Base-by-base conservation (phyloP, 2,113 vertebrate species). In the Tachysurus vachellii region DNA sequence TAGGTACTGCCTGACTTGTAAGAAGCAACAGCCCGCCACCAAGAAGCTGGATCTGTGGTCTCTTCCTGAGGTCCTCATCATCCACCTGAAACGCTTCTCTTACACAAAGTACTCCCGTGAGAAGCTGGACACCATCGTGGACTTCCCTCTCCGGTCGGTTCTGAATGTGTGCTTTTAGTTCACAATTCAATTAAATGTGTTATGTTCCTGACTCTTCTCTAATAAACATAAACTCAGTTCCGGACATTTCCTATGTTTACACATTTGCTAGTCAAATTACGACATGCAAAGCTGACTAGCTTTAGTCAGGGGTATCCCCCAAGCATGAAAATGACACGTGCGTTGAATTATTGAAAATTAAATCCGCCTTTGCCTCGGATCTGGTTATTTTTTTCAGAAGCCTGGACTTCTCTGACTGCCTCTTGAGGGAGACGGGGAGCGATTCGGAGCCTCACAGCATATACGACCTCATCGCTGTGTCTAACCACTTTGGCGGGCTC, bases 11-110 rank as follows among this genome's bases (percentile, higher is more conserved):
- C 96, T 97, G 0, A 93, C 94, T 64, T 98, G 97, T 91, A 97
- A 96, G 92, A 95, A 93, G 82, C 96, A 98, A 91, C 97, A 97
- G 91, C 91, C 96, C 91, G 97, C 97, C 90, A 97, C 97, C 9
- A 98, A 98, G 95, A 97, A 98, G 90, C 89, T 98, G 91, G 97
- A 97, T 90, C 95, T 98, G 19, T 97, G 97, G 96, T 96, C 95
- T 61, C 92, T 98, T 83, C 97, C 97, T 0, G 96, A 97, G 93
- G 95, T 96, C 5, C 95, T 97, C 16, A 97, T 97, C 87, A 97
- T 97, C 88, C 97, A 97, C 93, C 94, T 97, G 57, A 97, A 98
- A 92, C 95, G 96, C 80, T 98, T 98, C 90, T 97, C 96, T 66
- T 97, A 97, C 88, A 97, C 95, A 56, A 96, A 96, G 91, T 96